These are phyloP conservation scores for Chaetops frenatus DNA, from an alignment of 2,113 vertebrate genomes.

Conservation along the genomic window DNA sequence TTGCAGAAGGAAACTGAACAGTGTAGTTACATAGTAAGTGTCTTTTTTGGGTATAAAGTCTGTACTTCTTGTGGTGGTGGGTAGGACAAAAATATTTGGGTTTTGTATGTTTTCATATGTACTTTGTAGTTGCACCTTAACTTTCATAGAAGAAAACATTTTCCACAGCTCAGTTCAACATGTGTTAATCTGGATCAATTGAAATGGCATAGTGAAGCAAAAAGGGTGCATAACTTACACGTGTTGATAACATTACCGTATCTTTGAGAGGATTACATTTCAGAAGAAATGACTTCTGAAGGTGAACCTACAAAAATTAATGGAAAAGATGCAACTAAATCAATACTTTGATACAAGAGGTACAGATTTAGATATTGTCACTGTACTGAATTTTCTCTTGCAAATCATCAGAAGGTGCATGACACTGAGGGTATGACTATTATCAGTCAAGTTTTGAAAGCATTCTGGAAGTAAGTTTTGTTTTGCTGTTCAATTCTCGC, in stretches of 20 bases:
- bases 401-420: background rate
- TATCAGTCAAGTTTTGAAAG: background rate
- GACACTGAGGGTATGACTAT: background rate
- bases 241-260: background rate
- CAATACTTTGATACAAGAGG: background rate
- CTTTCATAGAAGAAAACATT: background rate
- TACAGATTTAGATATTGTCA: background rate
- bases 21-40: background rate
- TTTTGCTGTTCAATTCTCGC: background rate
- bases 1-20: background rate
- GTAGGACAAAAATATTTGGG: background rate
- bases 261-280: background rate
- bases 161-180: background rate
- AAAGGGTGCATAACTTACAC: background rate
- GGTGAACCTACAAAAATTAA: background rate
- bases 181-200: background rate
- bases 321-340: background rate
- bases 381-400: background rate
- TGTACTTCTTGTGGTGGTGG: background rate
- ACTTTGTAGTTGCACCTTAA: background rate
- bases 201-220: background rate
- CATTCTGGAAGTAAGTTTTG: background rate
- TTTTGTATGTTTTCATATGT: fast-evolving
- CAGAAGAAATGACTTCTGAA: background rate
- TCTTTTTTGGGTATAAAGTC: background rate